phyloP scores from a whole-genome alignment of 2,797 vertebrate species.

The Allobates femoralis region DNA sequence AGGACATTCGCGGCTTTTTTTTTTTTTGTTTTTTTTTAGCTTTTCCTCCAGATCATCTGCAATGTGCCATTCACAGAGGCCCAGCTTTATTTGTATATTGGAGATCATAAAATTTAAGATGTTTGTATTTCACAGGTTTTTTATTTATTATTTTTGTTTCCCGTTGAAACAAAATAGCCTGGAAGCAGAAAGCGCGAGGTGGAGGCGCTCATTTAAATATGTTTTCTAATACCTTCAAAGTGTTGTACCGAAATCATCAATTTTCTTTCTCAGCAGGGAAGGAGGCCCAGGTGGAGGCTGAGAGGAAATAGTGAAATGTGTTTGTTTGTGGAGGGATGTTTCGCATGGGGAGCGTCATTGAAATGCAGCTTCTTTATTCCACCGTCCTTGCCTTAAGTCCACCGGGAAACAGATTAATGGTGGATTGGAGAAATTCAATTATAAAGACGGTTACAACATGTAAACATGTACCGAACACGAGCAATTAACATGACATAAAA shows the following conservation, averaged over 20 bases:
- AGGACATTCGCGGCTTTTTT: no score
- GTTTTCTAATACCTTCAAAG: conserved; percentile 62
- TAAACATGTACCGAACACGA: conserved; percentile 20
- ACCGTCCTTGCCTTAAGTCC: conserved; percentile 4
- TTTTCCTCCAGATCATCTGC: background rate
- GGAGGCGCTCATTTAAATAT: conserved; percentile 53
- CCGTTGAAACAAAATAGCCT: conserved; percentile 46
- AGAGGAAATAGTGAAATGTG: conserved; percentile 41
- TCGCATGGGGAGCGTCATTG: conserved; percentile 31
- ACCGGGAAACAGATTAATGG: conserved; percentile 28
- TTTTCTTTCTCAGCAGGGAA: conserved; percentile 59
- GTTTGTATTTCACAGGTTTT: conserved; percentile 39
- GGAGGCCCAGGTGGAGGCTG: conserved; percentile 26
- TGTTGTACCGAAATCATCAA: conserved; percentile 60
- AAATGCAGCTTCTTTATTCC: background rate
- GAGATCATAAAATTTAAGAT: conserved; percentile 42
- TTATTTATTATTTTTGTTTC: conserved; percentile 10
- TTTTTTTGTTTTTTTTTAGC: no score
- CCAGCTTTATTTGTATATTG: conserved; percentile 23
- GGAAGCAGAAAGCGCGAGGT: conserved; percentile 12
- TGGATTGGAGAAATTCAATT: conserved; percentile 36
- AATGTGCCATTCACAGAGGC: conserved; percentile 1
- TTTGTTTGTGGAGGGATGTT: conserved; percentile 50
- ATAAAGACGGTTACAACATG: conserved; percentile 34
- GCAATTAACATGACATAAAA: conserved; percentile 25